A percentile compares a stretch with the other conserved stretches of the same genome.
Conservation (phyloP, 2,113 vertebrate species). For the Dunckerocampus dactyliophorus region DNA sequence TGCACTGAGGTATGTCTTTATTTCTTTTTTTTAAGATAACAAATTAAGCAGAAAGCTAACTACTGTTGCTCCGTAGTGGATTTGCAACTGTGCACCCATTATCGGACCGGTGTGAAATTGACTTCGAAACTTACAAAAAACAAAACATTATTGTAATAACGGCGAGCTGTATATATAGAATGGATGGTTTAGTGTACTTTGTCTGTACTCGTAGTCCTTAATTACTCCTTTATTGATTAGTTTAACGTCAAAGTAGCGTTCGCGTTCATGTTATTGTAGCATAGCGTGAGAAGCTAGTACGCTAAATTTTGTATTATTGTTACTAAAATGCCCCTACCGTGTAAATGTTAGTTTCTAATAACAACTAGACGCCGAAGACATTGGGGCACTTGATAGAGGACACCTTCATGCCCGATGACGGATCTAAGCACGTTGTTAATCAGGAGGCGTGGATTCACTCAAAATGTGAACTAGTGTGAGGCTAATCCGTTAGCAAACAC, state of each 20-base stretch:
- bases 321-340: background rate
- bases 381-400: no score
- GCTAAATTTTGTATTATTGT: background rate
- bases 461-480: background rate
- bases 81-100: background rate
- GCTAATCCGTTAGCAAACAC: background rate
- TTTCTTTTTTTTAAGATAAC: background rate
- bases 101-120: background rate
- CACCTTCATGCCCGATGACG: slow-evolving; percentile 12
- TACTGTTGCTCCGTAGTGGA: background rate
- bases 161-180: background rate
- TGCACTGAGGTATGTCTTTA: slow-evolving; percentile 39
- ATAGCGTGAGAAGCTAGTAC: background rate
- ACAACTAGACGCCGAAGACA: background rate
- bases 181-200: no score
- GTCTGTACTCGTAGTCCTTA: background rate
- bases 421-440: background rate
- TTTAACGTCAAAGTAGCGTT: background rate
- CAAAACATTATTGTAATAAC: background rate
- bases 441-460: background rate
- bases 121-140: background rate
- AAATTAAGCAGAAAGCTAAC: background rate
- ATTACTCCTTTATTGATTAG: background rate
- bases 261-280: background rate
- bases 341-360: background rate